A percentile compares a stretch with the other conserved stretches of the same genome.
These are phyloP conservation scores for Tetrax tetrax DNA, from an alignment of 2,113 vertebrate species.

Conservation along the genomic window DNA sequence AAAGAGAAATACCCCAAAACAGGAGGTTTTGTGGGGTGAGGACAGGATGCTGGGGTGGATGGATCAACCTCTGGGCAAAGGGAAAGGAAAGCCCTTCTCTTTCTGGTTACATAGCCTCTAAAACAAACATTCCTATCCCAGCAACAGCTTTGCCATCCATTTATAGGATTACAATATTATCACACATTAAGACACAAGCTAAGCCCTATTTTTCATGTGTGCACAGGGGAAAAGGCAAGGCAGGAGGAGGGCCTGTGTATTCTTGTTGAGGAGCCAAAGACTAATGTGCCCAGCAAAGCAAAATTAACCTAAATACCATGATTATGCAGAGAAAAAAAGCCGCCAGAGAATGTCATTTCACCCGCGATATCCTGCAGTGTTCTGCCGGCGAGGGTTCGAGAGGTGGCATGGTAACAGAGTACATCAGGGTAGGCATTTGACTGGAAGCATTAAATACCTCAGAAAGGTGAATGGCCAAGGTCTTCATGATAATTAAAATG, in stretches of 20 bases:
- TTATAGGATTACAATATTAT: constrained; percentile 8
- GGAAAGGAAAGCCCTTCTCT: neutral
- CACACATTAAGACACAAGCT: neutral
- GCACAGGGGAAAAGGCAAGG: neutral
- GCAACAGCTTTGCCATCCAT: neutral
- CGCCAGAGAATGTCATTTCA: constrained; percentile 59
- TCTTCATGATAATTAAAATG: constrained; percentile 76
- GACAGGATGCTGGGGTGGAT: neutral
- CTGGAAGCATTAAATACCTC: constrained; percentile 77
- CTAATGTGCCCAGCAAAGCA: constrained; percentile 65
- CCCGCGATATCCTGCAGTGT: constrained; percentile 65
- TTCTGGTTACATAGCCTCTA: neutral
- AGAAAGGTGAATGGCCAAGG: constrained; percentile 71
- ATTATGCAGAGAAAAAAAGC: constrained; percentile 71
- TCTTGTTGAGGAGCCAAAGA: constrained; percentile 33
- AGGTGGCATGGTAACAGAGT: constrained; percentile 75
- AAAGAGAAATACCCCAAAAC: neutral
- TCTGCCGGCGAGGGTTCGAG: constrained; percentile 51
- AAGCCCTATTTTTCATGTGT: neutral
- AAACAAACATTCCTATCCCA: neutral
- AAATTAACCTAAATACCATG: constrained; percentile 68
- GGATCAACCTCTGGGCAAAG: neutral
- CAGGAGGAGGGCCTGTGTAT: neutral
- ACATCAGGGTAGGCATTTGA: constrained; percentile 74
- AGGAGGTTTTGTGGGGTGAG: neutral